A percentile compares a stretch with the other conserved stretches of the same genome.
Conservation (phyloP, 2,113 vertebrate species). For the Bos indicus region DNA sequence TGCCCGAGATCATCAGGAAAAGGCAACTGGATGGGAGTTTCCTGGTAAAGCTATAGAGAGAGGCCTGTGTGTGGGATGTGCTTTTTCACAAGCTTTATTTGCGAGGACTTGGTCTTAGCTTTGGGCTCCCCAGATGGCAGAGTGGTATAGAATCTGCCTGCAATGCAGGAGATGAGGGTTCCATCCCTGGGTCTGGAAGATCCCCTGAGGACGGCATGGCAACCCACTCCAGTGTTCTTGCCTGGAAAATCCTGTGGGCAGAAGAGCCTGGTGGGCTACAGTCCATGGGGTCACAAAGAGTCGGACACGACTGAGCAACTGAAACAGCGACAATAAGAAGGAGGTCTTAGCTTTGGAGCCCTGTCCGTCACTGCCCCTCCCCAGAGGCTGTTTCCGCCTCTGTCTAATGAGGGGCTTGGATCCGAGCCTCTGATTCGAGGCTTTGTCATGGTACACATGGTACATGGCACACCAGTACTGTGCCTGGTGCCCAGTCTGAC, state of each 20-base stretch:
- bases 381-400: neutral
- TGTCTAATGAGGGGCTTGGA: neutral
- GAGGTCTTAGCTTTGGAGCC: neutral
- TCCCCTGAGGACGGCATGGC: neutral
- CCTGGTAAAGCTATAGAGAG: neutral
- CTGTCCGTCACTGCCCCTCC: neutral
- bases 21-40: neutral
- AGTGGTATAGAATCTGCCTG: neutral
- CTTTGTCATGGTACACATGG: neutral
- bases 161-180: neutral
- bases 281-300: neutral
- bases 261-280: neutral
- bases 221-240: neutral
- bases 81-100: neutral
- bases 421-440: neutral
- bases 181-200: neutral
- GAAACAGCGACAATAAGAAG: neutral
- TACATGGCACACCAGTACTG: neutral
- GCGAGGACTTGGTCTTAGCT: neutral
- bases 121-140: neutral
- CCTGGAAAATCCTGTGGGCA: neutral
- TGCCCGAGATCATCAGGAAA: neutral
- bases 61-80: neutral
- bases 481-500: neutral
- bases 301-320: neutral